Percentiles rank a stretch among this genome's conserved stretches.
phyloP scores from a whole-genome alignment of 1,140 invertebrate species.

The Polypedilum pembai region DNA sequence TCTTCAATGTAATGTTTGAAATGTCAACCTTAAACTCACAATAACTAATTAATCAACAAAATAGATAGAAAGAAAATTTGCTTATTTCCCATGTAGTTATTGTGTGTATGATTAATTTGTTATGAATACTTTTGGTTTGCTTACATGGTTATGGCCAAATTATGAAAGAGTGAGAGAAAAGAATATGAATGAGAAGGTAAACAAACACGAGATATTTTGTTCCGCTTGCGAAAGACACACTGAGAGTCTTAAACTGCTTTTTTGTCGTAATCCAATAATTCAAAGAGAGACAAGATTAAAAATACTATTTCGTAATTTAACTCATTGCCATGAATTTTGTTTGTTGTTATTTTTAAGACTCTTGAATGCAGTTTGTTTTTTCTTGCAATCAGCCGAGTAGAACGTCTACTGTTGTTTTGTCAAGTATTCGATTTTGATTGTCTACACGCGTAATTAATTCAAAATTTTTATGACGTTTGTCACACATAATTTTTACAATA shows the following conservation, averaged over 20 bases:
- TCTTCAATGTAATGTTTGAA: too few species aligned
- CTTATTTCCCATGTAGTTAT: not conserved
- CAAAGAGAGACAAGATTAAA: not conserved
- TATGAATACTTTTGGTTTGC: not conserved
- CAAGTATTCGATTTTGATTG: not conserved
- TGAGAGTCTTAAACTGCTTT: not conserved
- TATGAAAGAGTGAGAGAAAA: too few species aligned
- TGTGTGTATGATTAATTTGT: not conserved
- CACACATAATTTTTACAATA: conserved; percentile 14
- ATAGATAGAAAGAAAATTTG: not conserved
- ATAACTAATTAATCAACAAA: too few species aligned
- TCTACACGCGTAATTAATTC: not conserved
- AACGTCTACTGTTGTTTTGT: not conserved
- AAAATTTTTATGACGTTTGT: conserved; percentile 14
- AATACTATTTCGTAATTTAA: not conserved
- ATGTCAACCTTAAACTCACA: too few species aligned
- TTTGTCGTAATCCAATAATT: conserved; percentile 13
- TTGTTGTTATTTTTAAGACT: too few species aligned
- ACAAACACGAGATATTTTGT: conserved; percentile 3
- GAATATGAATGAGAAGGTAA: not conserved
- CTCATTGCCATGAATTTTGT: conserved; percentile 12
- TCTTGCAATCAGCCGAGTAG: too few species aligned
- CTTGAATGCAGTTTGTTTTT: too few species aligned
- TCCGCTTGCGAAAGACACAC: not conserved
- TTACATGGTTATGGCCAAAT: too few species aligned